Conservation (phyloP, 2,113 vertebrate species). For the Pomatostomus ruficeps region DNA sequence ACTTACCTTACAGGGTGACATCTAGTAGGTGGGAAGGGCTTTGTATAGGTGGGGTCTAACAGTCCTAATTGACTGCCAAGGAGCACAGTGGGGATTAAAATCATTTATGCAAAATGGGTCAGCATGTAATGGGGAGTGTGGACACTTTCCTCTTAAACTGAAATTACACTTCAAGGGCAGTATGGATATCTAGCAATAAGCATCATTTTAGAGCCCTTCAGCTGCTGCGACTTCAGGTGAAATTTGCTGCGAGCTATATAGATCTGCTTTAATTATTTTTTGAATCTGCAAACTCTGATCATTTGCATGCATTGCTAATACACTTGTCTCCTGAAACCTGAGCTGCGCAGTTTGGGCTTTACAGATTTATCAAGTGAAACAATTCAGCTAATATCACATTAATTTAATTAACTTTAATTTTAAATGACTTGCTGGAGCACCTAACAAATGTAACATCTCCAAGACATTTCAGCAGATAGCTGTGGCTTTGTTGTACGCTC, state of each 20-base stretch:
- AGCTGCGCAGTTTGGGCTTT: not conserved
- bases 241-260: not conserved
- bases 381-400: constrained; percentile 33
- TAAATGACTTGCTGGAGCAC: not conserved
- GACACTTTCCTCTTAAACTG: not conserved
- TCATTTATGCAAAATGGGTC: not conserved
- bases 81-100: not conserved
- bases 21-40: not conserved
- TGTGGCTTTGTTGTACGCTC: not conserved
- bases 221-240: not conserved
- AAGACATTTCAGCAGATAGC: constrained; percentile 13
- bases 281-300: not conserved
- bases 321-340: not conserved
- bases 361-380: constrained; percentile 33
- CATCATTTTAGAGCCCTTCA: not conserved
- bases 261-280: not conserved
- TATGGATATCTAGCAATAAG: not conserved
- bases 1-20: not conserved
- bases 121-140: not conserved
- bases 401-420: constrained; percentile 53
- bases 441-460: not conserved
- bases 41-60: not conserved
- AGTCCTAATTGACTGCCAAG: not conserved
- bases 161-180: not conserved
- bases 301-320: constrained; percentile 21